Evolutionary conservation across 1,140 invertebrate species (phyloP), one percentile per base, ranked within the genome.

Genomic region (Lutraria rhynchaena): DNA sequence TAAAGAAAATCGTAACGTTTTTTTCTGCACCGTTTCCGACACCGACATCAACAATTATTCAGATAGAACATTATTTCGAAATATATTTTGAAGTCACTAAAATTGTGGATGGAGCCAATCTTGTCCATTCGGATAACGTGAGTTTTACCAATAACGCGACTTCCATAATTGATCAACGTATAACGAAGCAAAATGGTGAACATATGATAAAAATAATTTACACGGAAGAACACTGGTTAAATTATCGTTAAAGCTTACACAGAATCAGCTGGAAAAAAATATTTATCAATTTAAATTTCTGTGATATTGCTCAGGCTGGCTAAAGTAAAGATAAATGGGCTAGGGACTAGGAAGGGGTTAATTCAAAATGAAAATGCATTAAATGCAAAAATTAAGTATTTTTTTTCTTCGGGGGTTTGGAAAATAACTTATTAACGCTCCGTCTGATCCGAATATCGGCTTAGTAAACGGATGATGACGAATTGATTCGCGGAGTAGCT

Each of bases 51-150:
- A n/a, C n/a, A n/a, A n/a, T n/a, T n/a, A n/a, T n/a, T n/a, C n/a
- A n/a, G n/a, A n/a, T n/a, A n/a, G n/a, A n/a, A n/a, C n/a, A n/a
- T 27, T 57, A 27, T 57, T 57, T 57, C 24, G 55, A 57, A 27
- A 29, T 57, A 27, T 29, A 29, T 57, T 57, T 53, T 53, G 24
- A 53, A 53, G 51, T 53, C 4, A 7, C 4, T 53, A 53, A 53
- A 19, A 17, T 53, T 53, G 51, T 24, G 4, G 51, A 53, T 19
- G 51, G 17, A 7, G 17, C 4, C 17, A 29, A 3, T 57, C 31
- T 29, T 4, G n/a, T 4, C 31, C 24, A 5, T 27, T 22, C 9
- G 4, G 55, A 57, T 57, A 22, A 27, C 7, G 55, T 27, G 27
- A 29, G 24, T 27, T 57, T 27, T 29, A 4, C 31, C n/a, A 57